Evolutionary conservation across 1,140 invertebrate genomes (phyloP).

Genomic region (Yoshiicerus persimilis): DNA sequence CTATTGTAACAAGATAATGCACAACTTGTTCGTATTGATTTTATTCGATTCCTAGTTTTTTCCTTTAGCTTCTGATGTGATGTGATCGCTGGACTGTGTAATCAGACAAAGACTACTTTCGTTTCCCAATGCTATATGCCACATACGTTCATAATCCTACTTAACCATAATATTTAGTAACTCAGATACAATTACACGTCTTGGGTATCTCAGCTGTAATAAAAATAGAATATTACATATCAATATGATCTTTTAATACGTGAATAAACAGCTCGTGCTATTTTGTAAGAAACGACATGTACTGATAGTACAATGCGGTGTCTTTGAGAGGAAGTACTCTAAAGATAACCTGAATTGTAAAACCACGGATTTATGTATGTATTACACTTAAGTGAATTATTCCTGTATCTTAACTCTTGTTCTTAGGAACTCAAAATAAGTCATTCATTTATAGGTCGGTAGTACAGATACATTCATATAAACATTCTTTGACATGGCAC

Average conservation of each 20-base stretch:
- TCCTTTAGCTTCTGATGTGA: background rate
- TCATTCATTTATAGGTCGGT: background rate
- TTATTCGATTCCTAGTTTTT: background rate
- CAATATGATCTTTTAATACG: background rate
- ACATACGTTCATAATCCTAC: background rate
- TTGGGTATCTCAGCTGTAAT: background rate
- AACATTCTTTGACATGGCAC: background rate
- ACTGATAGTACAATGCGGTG: background rate
- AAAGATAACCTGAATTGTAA: background rate
- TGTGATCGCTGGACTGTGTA: background rate
- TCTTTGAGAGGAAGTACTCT: background rate
- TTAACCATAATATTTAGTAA: too few species aligned
- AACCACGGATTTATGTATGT: background rate
- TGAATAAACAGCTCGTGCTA: background rate
- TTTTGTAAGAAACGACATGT: background rate
- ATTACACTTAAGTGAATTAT: background rate
- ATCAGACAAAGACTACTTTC: background rate
- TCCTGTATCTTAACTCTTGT: background rate
- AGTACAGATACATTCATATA: background rate
- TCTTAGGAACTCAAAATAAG: background rate
- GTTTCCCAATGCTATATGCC: background rate
- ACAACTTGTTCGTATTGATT: too few species aligned
- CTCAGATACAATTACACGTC: background rate
- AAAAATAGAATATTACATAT: background rate
- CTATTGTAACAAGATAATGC: background rate